Evolutionary conservation across 2,888 invertebrate species (phyloP).

Genomic region (Mallateleia sp.): DNA sequence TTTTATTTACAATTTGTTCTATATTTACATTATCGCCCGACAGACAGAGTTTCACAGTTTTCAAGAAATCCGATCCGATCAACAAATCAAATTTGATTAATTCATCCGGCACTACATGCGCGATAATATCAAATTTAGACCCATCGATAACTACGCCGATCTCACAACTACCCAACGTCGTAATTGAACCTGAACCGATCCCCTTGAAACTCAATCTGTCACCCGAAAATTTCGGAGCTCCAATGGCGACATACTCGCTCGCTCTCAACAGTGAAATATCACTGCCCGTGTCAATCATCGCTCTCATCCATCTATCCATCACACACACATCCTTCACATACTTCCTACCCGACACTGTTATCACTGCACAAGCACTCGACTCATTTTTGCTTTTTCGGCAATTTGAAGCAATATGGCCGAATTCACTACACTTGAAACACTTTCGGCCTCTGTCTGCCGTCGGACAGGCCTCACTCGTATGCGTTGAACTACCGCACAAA

Average conservation of each 20-base stretch:
- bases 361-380: not conserved
- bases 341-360: slow-evolving; percentile 13
- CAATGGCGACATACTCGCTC: slow-evolving; percentile 6
- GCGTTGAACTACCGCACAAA: no score
- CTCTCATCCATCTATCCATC: not conserved
- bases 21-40: no score
- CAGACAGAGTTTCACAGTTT: no score
- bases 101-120: not conserved
- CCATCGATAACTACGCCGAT: no score
- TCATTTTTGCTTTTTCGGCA: slow-evolving; percentile 9
- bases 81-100: no score
- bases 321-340: slow-evolving; percentile 24
- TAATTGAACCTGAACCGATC: slow-evolving; percentile 10
- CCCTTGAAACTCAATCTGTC: slow-evolving; percentile 23
- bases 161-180: slow-evolving; percentile 9
- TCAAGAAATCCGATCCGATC: no score
- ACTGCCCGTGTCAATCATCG: slow-evolving; percentile 44
- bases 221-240: not conserved
- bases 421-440: slow-evolving; percentile 31
- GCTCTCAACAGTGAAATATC: slow-evolving; percentile 27
- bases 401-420: slow-evolving; percentile 18
- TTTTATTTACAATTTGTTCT: no score
- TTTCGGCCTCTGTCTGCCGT: no score
- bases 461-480: no score
- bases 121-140: no score